Evolutionary conservation across 1,140 invertebrate species (phyloP), one percentile per base, ranked within the genome.

Genomic region (Calosoma granatense): DNA sequence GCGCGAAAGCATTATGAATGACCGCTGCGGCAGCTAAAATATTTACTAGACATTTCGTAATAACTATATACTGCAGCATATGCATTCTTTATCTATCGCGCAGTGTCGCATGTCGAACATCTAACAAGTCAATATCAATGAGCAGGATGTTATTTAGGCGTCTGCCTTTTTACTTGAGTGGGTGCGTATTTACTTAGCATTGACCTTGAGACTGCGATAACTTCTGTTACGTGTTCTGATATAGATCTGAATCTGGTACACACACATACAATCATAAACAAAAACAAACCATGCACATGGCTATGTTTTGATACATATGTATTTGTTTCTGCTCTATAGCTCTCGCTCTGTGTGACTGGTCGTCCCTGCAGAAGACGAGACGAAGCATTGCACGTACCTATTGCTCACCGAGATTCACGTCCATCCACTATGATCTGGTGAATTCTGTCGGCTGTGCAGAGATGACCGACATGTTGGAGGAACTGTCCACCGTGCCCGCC

Each of bases 331-430:
- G 74, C 73, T 70, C 75, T 78, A 56, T 77, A 92, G 90, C 90
- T 57, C 71, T 94, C 53, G 90, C 90, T 11, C 81, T 93, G 41
- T 90, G 88, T 67, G 84, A 92, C 65, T 92, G 88, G 89, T 89
- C 87, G 0, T 81, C 86, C 1, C 69, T 91, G 0, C 91, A 94
- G 63, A 84, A 87, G 58, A 79, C 78, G 0, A 77, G 90, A 20
- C 75, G 92, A 21, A 88, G 89, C 63, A 79, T 93, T 52, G 83
- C 88, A 0, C 76, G 84, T 19, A 79, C 79, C 0, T 86, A 90
- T 69, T 87, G 87, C 62, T 86, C 87, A 3, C 89, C 90, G 0
- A 80, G 84, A 52, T 78, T 83, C 53, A 82, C 84, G 47, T 87
- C 88, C 0, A 70, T 78, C 12, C 82, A 82, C 62, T 90, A 82